Percentiles rank a stretch among this genome's conserved stretches.
Conservation (phyloP, 2,797 vertebrate species). For the Oreortyx pictus region DNA sequence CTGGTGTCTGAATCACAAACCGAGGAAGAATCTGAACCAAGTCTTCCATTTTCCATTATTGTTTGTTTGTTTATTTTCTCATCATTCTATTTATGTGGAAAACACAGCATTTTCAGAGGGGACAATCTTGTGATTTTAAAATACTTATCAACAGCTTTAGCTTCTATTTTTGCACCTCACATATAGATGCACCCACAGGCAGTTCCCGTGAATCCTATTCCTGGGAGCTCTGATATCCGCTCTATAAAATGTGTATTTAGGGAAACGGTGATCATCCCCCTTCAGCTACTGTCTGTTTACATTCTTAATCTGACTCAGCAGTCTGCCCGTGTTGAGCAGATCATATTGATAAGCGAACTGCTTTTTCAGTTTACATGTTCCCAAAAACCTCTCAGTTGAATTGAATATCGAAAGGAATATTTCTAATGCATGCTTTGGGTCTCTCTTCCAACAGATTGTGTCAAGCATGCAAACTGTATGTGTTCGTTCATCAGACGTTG, state of each 20-base stretch:
- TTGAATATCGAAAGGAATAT: neutral
- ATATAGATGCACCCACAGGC: neutral
- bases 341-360: neutral
- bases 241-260: neutral
- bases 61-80: neutral
- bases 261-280: neutral
- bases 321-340: neutral
- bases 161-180: constrained; percentile 9
- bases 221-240: neutral
- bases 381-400: neutral
- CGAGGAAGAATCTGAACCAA: rapidly evolving
- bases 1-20: neutral
- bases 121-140: neutral
- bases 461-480: neutral
- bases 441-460: neutral
- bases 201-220: neutral
- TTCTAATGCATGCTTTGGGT: neutral
- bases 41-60: neutral
- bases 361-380: neutral
- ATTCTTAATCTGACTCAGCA: constrained; percentile 32
- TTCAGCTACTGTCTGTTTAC: constrained; percentile 27
- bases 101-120: neutral
- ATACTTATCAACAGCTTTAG: neutral
- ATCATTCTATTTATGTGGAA: neutral
- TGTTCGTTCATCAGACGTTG: neutral